Conservation (phyloP, 2,113 vertebrate genomes). For the Dipodomys merriami region DNA sequence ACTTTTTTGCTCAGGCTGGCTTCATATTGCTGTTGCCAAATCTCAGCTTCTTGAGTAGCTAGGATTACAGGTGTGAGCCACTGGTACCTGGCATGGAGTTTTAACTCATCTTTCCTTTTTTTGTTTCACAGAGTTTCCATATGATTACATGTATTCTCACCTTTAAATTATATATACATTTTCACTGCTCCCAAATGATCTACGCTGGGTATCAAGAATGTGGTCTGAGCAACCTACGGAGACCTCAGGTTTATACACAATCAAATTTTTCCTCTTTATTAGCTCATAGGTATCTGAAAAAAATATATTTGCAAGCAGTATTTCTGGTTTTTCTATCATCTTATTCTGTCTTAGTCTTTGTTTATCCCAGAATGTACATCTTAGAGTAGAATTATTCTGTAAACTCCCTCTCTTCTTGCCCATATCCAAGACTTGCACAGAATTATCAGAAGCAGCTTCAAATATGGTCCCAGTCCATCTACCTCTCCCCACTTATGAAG, state of each 20-base stretch:
- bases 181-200: background rate
- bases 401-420: background rate
- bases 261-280: background rate
- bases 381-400: background rate
- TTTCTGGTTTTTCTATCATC: background rate
- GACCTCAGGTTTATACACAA: background rate
- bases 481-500: background rate
- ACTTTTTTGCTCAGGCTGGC: too few relatives aligned
- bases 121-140: background rate
- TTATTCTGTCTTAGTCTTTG: background rate
- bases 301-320: background rate
- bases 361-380: background rate
- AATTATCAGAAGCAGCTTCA: background rate
- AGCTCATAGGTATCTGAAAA: background rate
- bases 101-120: background rate
- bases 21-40: too few relatives aligned
- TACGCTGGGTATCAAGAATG: too few relatives aligned
- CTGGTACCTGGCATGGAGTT: background rate
- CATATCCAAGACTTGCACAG: background rate
- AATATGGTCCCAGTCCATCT: background rate
- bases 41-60: too few relatives aligned
- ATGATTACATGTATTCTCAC: background rate
- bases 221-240: too few relatives aligned
- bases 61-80: too few relatives aligned
- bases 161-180: conserved; percentile 22